Percentiles rank a stretch among this genome's conserved stretches.
Conservation (phyloP, 2,113 vertebrate species). For the Gasterosteus nipponicus region DNA sequence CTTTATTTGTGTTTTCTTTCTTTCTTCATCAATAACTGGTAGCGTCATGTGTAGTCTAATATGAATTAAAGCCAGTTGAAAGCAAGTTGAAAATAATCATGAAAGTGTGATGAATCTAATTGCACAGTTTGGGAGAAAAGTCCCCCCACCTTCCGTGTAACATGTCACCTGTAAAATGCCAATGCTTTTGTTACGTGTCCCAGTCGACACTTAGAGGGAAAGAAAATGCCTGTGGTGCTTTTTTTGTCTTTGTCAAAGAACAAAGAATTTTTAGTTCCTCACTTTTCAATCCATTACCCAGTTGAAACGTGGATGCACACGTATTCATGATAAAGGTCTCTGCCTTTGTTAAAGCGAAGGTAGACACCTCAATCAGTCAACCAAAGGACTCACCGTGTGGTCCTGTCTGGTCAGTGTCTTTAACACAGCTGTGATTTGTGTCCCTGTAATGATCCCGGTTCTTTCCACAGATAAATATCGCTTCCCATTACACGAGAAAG, state of each 20-base stretch:
- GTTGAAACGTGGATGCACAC: slow-evolving; percentile 5
- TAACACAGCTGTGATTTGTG: background rate
- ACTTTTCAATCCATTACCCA: slow-evolving; percentile 24
- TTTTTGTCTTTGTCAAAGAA: slow-evolving; percentile 32
- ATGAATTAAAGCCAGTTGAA: slow-evolving; percentile 32
- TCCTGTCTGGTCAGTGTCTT: background rate
- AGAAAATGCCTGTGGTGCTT: background rate
- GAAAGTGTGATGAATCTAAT: slow-evolving; percentile 44
- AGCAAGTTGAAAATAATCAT: background rate
- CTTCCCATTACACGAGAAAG: slow-evolving; percentile 5
- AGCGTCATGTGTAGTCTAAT: background rate
- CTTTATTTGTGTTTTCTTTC: background rate
- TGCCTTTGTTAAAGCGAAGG: slow-evolving; percentile 1
- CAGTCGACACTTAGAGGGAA: slow-evolving; percentile 18
- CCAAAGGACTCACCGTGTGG: background rate
- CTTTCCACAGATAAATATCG: slow-evolving; percentile 28
- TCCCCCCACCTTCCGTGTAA: slow-evolving; percentile 50
- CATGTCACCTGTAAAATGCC: slow-evolving; percentile 70
- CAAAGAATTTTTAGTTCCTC: background rate
- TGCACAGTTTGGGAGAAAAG: slow-evolving; percentile 34
- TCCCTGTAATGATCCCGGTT: background rate
- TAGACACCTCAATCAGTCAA: background rate
- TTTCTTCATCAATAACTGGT: background rate
- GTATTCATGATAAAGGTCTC: slow-evolving; percentile 17
- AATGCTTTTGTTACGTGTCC: slow-evolving; percentile 53